A percentile compares a stretch with the other conserved stretches of the same genome.
These are phyloP conservation scores for Pica pica DNA, from an alignment of 2,113 vertebrate genomes.

Conservation along the genomic window DNA sequence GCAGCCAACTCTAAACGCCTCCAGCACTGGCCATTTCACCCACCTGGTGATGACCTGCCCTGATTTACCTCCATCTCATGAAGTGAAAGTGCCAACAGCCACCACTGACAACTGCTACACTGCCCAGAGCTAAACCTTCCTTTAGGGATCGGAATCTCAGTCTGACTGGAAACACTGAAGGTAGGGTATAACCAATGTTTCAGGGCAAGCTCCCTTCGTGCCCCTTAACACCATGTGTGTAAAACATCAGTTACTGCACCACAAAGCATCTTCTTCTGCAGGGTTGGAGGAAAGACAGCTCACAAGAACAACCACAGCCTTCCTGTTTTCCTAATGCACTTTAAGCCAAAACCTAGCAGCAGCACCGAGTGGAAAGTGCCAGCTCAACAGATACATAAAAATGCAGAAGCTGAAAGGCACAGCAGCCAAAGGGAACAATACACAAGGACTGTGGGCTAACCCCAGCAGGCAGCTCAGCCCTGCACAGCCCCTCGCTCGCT, in stretches of 20 bases:
- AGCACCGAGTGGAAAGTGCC: not conserved
- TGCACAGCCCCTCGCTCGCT: accelerated
- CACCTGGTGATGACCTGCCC: not conserved
- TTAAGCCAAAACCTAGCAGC: not conserved
- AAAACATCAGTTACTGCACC: not conserved
- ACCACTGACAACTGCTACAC: not conserved
- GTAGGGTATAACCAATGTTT: not conserved
- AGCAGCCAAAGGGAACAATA: not conserved
- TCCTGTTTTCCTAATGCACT: not conserved
- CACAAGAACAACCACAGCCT: not conserved
- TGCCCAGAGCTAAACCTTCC: not conserved
- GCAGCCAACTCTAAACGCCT: not conserved
- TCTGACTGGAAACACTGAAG: not conserved
- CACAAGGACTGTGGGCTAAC: not conserved
- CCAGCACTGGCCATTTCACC: not conserved
- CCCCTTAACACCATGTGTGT: not conserved
- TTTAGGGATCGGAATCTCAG: not conserved
- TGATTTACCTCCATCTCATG: not conserved
- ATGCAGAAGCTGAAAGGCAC: not conserved
- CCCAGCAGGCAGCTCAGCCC: not conserved
- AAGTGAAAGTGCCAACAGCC: not conserved
- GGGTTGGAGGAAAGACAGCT: not conserved
- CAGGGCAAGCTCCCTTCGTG: not conserved
- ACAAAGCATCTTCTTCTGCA: not conserved
- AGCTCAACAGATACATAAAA: not conserved